Percentiles rank a stretch among this genome's conserved stretches.
These are phyloP conservation scores for Micronycteris hirsuta DNA, from an alignment of 2,113 vertebrate species.

Conservation along the genomic window DNA sequence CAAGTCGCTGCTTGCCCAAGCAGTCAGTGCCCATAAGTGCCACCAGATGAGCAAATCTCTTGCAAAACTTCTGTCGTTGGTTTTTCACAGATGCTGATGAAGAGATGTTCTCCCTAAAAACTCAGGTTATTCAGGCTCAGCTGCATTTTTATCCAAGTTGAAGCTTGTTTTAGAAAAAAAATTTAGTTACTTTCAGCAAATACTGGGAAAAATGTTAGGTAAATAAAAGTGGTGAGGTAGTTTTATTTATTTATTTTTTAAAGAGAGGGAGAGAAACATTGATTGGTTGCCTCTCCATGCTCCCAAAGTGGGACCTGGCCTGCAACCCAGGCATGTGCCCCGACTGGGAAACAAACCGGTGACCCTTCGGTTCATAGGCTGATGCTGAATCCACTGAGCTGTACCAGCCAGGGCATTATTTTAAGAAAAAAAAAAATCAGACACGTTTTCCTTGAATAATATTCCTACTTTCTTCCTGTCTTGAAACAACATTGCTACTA, in stretches of 20 bases:
- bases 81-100: slow-evolving; percentile 12
- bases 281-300: too few species aligned
- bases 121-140: slow-evolving; percentile 12
- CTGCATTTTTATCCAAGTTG: not conserved
- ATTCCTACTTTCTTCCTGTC: not conserved
- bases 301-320: too few species aligned
- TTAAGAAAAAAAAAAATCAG: not conserved
- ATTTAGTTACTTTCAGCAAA: not conserved
- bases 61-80: slow-evolving; percentile 42
- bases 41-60: slow-evolving; percentile 50
- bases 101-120: not conserved
- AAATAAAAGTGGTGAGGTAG: not conserved
- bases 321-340: too few species aligned
- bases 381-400: too few species aligned
- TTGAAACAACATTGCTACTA: not conserved
- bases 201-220: not conserved
- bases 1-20: slow-evolving; percentile 59
- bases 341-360: too few species aligned
- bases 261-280: too few species aligned
- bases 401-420: too few species aligned
- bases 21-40: slow-evolving; percentile 48
- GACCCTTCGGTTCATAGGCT: too few species aligned
- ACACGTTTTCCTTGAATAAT: not conserved
- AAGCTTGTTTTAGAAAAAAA: slow-evolving; percentile 23
- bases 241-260: too few species aligned